Percentiles rank a stretch among this genome's conserved stretches.
Evolutionary conservation across 2,113 vertebrate genomes (phyloP).

Genomic region (Carlito syrichta): DNA sequence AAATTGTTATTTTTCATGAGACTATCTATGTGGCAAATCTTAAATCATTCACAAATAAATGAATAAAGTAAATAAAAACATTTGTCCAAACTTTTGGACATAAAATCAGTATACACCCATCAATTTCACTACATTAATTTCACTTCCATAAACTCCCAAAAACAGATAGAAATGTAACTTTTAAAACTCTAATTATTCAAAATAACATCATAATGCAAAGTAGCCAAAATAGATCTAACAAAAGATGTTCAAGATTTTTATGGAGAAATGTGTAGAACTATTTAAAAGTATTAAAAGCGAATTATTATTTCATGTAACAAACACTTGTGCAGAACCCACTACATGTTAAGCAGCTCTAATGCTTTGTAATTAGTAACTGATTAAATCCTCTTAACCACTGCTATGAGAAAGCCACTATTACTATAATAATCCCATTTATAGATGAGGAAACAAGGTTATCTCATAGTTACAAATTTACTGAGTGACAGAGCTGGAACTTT

Average conservation of each 20-base stretch:
- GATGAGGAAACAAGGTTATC: neutral
- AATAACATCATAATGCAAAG: neutral
- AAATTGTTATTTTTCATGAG: neutral
- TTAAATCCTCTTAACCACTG: neutral
- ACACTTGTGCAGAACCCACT: neutral
- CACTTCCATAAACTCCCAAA: neutral
- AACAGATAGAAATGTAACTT: neutral
- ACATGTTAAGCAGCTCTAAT: neutral
- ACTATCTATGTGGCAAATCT: neutral
- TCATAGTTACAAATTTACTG: neutral
- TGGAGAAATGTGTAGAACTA: neutral
- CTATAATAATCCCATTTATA: neutral
- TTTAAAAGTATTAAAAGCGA: neutral
- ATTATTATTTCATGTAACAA: neutral
- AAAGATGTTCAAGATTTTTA: neutral
- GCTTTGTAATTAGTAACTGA: neutral
- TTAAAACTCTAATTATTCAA: neutral
- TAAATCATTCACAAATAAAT: neutral
- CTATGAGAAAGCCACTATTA: neutral
- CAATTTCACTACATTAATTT: slow-evolving; percentile 4
- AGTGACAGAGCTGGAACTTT: neutral
- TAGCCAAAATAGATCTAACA: neutral
- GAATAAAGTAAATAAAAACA: neutral
- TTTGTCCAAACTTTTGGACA: neutral
- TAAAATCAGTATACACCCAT: neutral